Conservation (phyloP, 2,113 vertebrate species). For the Paradoxurus hermaphroditus region DNA sequence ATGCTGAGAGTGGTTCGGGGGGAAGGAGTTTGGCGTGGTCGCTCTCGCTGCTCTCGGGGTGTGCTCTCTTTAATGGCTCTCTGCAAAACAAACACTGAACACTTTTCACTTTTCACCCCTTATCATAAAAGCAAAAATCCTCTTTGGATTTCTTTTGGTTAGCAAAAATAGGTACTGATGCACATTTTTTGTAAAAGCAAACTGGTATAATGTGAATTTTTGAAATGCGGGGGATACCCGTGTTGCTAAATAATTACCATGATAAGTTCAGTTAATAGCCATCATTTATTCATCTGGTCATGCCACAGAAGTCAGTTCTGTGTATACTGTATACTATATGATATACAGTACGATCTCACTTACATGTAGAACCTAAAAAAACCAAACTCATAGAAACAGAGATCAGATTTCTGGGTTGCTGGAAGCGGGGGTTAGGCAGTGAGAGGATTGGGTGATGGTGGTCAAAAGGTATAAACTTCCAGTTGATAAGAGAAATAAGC, state of each 20-base stretch:
- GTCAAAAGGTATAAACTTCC: neutral
- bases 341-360: neutral
- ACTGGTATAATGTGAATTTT: neutral
- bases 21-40: neutral
- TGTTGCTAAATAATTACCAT: neutral
- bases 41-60: neutral
- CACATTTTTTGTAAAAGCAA: neutral
- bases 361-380: neutral
- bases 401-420: neutral
- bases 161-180: neutral
- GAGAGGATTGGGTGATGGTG: neutral
- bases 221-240: neutral
- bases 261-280: neutral
- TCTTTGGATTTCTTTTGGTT: neutral
- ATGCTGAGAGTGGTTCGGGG: neutral
- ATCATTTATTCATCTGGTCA: neutral
- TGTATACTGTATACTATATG: neutral
- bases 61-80: neutral
- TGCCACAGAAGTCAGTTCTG: neutral
- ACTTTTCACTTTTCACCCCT: neutral
- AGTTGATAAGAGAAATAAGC: neutral
- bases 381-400: neutral
- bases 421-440: neutral
- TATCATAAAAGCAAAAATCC: neutral
- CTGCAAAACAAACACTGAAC: neutral